Evolutionary conservation across 2,797 vertebrate genomes (phyloP), one percentile per base, ranked within the genome.

Genomic region (Silurus lanzhouensis): DNA sequence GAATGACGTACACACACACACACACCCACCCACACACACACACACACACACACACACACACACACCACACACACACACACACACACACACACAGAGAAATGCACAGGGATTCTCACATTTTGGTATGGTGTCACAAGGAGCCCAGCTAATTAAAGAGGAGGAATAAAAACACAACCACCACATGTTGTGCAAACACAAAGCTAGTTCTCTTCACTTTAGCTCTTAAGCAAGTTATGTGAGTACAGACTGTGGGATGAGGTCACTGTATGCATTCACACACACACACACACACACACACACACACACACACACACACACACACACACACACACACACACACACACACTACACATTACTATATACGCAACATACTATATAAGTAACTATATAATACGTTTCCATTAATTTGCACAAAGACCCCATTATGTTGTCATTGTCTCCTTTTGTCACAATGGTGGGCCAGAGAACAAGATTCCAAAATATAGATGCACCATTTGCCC

Each of bases 121-220:
- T 74, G 52, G 55, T 77, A 71, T 76, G 72, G 46, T 83, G 70
- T 66, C 72, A 74, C 74, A 77, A 87, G 91, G 83, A 90, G 90
- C 87, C 14, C 44, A 87, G 86, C 85, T 91, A 92, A 93, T 93
- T 91, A 92, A 90, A 88, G 81, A 90, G 61, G 83, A 86, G 88
- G 90, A 91, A 90, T 88, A 78, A 88, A 90, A 91, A 87, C 86
- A 55, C 9, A 83, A 85, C 68, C 88, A 88, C 86, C 87, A 81
- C 90, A 90, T 86, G 86, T 79, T 92, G 90, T 84, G 86, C 87
- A 93, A 92, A 92, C 88, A 93, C 81, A 87, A 89, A 89, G 87
- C 87, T 87, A 84, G 82, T 85, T 88, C 71, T 58, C 72, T 90
- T 46, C 44, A 92, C 87, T 88, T 89, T 91, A 88, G 86, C 84